Evolutionary conservation across 2,797 vertebrate genomes (phyloP), one percentile per base, ranked within the genome.

Genomic region (Cichlasoma orientale): DNA sequence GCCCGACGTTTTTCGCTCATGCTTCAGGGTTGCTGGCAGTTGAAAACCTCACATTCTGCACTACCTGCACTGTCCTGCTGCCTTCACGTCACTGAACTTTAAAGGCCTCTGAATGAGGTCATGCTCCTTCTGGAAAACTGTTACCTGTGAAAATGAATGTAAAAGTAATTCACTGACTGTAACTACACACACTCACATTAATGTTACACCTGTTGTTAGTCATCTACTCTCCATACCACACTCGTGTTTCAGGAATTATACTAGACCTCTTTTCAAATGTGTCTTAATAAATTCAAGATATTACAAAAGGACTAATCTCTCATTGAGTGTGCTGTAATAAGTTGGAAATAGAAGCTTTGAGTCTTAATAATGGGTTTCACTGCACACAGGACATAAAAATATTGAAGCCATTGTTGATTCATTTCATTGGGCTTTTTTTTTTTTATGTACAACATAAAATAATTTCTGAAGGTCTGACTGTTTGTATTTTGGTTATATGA

Each of bases 161-260:
- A 29, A 47, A 66, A 7, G 19, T 50, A 68, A 68, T 47, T 68
- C 61, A 68, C 1, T 50, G 61, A 66, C 61, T 27, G 23, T 27
- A 27, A 11, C 0, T 0, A 7, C 31, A 27, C 5, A 0, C 5
- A 1, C 61, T 47, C 1, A 5, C 4, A n/a, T 47, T 19, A 29
- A 29, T 12, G 0, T 44, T 44, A 0, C 10, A 11, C 38, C 41
- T 13, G 12, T 23, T 18, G 38, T 0, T 41, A 12, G 41, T 47
- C 23, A 66, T 47, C 47, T 1, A 8, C 18, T 50, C 16, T 1
- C 21, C 21, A 23, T 18, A 14, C 36, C 21, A 25, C 59, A 18
- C 21, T 25, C 41, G 50, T 13, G 16, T 27, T 68, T 68, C 16
- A 50, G 12, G 61, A 68, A 68, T 68, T 68, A 68, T 68, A 29